Evolutionary conservation across 2,113 vertebrate genomes (phyloP), one percentile per base, ranked within the genome.

Genomic region (Falco punctatus): DNA sequence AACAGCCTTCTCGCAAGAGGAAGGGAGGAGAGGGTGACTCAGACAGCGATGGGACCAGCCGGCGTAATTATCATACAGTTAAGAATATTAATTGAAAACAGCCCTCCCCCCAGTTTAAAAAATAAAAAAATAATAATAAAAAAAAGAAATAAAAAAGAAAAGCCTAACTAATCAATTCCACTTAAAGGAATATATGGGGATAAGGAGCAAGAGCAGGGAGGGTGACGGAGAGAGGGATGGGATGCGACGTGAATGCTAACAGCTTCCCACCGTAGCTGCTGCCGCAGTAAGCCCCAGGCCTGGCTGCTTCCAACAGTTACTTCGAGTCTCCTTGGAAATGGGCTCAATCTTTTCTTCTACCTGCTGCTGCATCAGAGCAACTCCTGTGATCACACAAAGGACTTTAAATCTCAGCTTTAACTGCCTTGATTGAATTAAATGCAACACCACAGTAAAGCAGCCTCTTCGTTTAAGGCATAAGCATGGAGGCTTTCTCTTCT

Each of bases 1-100:
- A 88, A 64, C 84, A 86, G 89, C 85, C 48, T 91, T 73, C 85
- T 79, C 0, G 1, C 79, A 95, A 86, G 74, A 90, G 74, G 22
- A 55, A 80, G 52, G 82, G 84, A 93, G 88, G 89, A 91, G 80
- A 90, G 79, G 96, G 92, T 93, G 90, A 93, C 89, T 90, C 95
- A 92, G 90, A 32, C 67, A 91, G 88, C 46, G 5, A 71, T 65
- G 88, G 92, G 90, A 94, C 92, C 93, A 94, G 85, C 65, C 44
- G 2, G 66, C 1, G 30, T 73, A 91, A 96, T 96, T 97, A 97
- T 65, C 92, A 82, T 64, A 94, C 65, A 89, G 94, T 90, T 87
- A 91, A 83, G 94, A 93, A 93, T 96, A 94, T 92, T 96, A 97
- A 97, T 96, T 97, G 94, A 96, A 96, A 95, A 4, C 74, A 87